phyloP scores from a whole-genome alignment of 53 echinoderm and acorn worm species.

The Holothuria leucospilota region DNA sequence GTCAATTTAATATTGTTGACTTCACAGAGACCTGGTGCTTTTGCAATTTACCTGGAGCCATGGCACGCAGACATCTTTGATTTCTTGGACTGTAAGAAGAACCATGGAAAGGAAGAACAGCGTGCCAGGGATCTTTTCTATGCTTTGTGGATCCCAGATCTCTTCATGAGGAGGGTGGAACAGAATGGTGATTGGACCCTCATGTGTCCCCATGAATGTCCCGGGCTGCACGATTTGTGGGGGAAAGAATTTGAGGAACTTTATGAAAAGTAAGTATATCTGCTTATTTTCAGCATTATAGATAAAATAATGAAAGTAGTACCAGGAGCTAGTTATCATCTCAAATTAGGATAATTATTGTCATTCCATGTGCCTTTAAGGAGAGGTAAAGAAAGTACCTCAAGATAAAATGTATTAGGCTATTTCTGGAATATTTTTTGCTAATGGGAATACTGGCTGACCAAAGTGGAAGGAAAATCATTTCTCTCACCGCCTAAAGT shows the following conservation, averaged over 20 bases:
- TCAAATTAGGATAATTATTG: neutral
- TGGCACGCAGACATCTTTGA: slow-evolving; percentile 98
- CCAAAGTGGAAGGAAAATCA: too few species aligned
- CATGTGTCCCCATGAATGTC: slow-evolving; percentile 97
- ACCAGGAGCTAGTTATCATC: neutral
- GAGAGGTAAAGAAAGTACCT: neutral
- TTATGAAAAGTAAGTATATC: slow-evolving; percentile 67
- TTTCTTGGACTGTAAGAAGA: slow-evolving; percentile 96
- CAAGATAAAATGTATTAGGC: neutral
- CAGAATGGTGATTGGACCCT: slow-evolving; percentile 82
- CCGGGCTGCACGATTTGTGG: slow-evolving; percentile 77
- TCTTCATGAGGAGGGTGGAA: slow-evolving; percentile 96
- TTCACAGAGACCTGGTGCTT: slow-evolving; percentile 92
- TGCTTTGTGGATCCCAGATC: slow-evolving; percentile 94
- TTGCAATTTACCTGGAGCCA: slow-evolving; percentile 97
- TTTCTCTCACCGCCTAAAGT: too few species aligned
- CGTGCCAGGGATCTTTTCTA: slow-evolving; percentile 93
- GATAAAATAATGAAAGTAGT: too few species aligned
- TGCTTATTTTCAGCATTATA: neutral
- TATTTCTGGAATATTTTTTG: too few species aligned
- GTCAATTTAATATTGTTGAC: neutral
- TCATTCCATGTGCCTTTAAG: neutral
- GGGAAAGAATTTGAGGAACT: slow-evolving; percentile 89
- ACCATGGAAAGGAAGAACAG: slow-evolving; percentile 93
- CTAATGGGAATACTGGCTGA: too few species aligned